A percentile compares a stretch with the other conserved stretches of the same genome.
Evolutionary conservation across 2,888 invertebrate species (phyloP).

Genomic region (Eristalis intricaria): DNA sequence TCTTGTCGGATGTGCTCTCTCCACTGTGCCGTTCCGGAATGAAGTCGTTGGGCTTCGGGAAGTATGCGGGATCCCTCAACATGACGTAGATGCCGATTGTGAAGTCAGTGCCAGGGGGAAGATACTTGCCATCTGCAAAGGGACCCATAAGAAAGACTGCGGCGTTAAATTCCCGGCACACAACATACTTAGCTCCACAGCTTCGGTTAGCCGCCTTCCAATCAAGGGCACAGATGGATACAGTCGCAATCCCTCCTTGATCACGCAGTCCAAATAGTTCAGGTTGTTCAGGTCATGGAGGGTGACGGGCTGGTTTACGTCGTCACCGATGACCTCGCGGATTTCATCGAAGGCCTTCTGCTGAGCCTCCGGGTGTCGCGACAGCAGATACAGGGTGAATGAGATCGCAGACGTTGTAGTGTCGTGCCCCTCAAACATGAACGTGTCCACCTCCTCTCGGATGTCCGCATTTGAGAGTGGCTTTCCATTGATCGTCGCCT

Average conservation of each 20-base stretch:
- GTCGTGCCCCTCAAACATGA: slow-evolving; percentile 83
- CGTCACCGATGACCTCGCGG: slow-evolving; percentile 75
- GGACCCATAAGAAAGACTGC: neutral
- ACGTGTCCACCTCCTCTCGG: slow-evolving; percentile 87
- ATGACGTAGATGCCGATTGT: slow-evolving; percentile 76
- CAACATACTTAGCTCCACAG: slow-evolving; percentile 83
- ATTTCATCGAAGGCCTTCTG: slow-evolving; percentile 76
- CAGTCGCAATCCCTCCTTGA: slow-evolving; percentile 85
- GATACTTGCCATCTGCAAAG: slow-evolving; percentile 74
- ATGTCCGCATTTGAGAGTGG: slow-evolving; percentile 84
- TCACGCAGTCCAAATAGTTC: slow-evolving; percentile 84
- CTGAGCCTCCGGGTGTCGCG: slow-evolving; percentile 77
- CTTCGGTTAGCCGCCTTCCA: slow-evolving; percentile 82
- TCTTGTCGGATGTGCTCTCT: slow-evolving; percentile 81
- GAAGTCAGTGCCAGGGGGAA: slow-evolving; percentile 76
- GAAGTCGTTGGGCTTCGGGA: slow-evolving; percentile 77
- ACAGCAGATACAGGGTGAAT: slow-evolving; percentile 77
- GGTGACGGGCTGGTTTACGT: slow-evolving; percentile 71
- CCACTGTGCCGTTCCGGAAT: slow-evolving; percentile 79
- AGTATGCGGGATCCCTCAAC: slow-evolving; percentile 76
- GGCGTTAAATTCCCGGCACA: neutral
- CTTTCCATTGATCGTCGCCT: slow-evolving; percentile 83
- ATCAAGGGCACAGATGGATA: slow-evolving; percentile 86
- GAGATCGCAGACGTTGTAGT: slow-evolving; percentile 78
- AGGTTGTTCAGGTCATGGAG: slow-evolving; percentile 76